phyloP scores from a whole-genome alignment of 2,113 vertebrate genomes.

The Phrynosoma platyrhinos region DNA sequence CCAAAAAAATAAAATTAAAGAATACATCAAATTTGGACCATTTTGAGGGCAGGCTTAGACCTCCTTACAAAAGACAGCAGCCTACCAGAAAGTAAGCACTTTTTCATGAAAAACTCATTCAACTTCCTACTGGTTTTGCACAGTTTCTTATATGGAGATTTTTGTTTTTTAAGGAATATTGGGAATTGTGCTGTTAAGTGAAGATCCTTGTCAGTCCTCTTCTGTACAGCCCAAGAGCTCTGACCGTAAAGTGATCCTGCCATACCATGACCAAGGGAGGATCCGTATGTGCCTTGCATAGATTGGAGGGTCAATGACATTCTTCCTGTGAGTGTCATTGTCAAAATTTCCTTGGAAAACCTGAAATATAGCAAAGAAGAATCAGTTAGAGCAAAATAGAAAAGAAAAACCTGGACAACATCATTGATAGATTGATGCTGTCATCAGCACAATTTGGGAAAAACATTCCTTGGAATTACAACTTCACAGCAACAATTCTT shows the following conservation, averaged over 20 bases:
- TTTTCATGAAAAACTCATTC: slow-evolving; percentile 84
- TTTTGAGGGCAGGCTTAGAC: slow-evolving; percentile 86
- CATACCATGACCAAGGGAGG: slow-evolving; percentile 98
- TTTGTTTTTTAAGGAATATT: slow-evolving; percentile 54
- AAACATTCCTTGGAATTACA: no score
- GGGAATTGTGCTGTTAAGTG: slow-evolving; percentile 37
- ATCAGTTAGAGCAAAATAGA: not conserved
- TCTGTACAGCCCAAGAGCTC: slow-evolving; percentile 94
- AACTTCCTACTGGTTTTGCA: slow-evolving; percentile 88
- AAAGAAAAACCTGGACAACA: not conserved
- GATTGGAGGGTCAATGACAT: slow-evolving; percentile 94
- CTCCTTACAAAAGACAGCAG: slow-evolving; percentile 86
- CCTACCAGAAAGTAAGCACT: slow-evolving; percentile 86
- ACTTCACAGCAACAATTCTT: no score
- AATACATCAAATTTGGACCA: slow-evolving; percentile 70
- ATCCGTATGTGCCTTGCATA: slow-evolving; percentile 89
- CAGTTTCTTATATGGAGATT: slow-evolving; percentile 86
- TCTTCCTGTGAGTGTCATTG: slow-evolving; percentile 99
- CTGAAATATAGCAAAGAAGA: slow-evolving; percentile 68
- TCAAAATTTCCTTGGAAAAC: slow-evolving; percentile 99
- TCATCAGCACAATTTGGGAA: no score
- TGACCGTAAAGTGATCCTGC: slow-evolving; percentile 94
- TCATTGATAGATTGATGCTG: no score
- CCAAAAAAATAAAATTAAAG: slow-evolving; percentile 27
- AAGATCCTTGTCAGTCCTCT: slow-evolving; percentile 83